These are phyloP conservation scores for Uropetala carovei DNA, from an alignment of 2,888 invertebrate genomes.

Conservation along the genomic window DNA sequence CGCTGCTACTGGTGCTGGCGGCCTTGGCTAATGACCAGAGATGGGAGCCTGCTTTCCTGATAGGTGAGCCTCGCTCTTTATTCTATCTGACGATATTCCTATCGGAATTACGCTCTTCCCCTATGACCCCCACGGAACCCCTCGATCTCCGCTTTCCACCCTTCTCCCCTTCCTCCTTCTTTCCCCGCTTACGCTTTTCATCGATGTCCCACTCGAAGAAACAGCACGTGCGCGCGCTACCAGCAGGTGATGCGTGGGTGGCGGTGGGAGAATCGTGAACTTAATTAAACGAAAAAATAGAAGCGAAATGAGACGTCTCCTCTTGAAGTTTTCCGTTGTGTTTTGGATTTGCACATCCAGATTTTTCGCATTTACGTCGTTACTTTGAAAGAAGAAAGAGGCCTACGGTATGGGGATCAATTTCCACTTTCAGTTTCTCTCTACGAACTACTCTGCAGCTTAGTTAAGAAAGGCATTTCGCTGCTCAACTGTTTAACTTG, in stretches of 20 bases:
- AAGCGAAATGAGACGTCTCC: background rate
- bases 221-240: conserved; percentile 30
- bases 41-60: conserved; percentile 80
- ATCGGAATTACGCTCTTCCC: background rate
- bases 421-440: too few relatives aligned
- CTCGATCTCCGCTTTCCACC: background rate
- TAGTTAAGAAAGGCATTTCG: too few relatives aligned
- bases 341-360: background rate
- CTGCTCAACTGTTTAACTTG: too few relatives aligned
- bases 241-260: conserved; percentile 48
- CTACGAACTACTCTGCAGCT: too few relatives aligned
- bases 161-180: conserved; percentile 62
- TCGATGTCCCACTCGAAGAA: conserved; percentile 66
- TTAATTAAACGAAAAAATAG: background rate
- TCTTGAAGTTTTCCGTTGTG: background rate
- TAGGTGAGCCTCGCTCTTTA: conserved; percentile 78
- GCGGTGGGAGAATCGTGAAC: conserved; percentile 25
- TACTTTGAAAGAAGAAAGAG: too few relatives aligned
- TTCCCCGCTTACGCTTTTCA: conserved; percentile 65
- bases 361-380: too few relatives aligned
- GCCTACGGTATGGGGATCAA: too few relatives aligned
- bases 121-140: background rate
- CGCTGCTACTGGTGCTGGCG: conserved; percentile 81
- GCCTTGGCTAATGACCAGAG: conserved; percentile 82
- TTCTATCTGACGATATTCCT: background rate